These are phyloP conservation scores for Stegastes partitus DNA, from an alignment of 2,113 vertebrate species.

Conservation along the genomic window DNA sequence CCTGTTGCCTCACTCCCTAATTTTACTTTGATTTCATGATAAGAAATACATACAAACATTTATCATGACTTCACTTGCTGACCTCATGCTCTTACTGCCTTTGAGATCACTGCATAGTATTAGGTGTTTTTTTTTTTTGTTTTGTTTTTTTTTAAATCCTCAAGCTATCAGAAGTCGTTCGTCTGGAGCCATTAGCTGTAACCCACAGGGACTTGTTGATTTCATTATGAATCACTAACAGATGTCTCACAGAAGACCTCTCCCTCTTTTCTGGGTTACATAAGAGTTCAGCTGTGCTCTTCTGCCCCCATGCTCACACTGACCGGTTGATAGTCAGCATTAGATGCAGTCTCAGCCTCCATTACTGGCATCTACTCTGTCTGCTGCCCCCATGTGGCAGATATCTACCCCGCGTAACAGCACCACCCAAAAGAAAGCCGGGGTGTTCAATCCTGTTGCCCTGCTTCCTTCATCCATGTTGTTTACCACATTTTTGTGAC, in stretches of 20 bases:
- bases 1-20: neutral
- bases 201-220: constrained; percentile 26
- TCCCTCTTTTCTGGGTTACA: constrained; percentile 54
- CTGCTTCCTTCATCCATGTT: constrained; percentile 24
- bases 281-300: constrained; percentile 72
- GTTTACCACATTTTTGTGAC: constrained; percentile 37
- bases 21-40: neutral
- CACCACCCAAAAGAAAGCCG: constrained; percentile 12
- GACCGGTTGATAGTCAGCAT: constrained; percentile 4
- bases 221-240: constrained; percentile 58
- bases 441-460: constrained; percentile 3
- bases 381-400: constrained; percentile 71
- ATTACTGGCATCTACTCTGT: constrained; percentile 20
- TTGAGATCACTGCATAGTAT: constrained; percentile 6
- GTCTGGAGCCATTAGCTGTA: constrained; percentile 4
- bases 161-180: constrained; percentile 8
- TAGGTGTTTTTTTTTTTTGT: neutral
- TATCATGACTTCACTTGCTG: constrained; percentile 5
- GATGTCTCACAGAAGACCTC: constrained; percentile 63
- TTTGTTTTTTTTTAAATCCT: neutral
- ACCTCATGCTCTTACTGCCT: neutral
- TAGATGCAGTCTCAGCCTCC: neutral
- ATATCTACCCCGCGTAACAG: constrained; percentile 4
- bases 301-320: constrained; percentile 43
- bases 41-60: neutral